Evolutionary conservation across 2,113 vertebrate genomes (phyloP), one percentile per base, ranked within the genome.

Genomic region (Choloepus hoffmanni): DNA sequence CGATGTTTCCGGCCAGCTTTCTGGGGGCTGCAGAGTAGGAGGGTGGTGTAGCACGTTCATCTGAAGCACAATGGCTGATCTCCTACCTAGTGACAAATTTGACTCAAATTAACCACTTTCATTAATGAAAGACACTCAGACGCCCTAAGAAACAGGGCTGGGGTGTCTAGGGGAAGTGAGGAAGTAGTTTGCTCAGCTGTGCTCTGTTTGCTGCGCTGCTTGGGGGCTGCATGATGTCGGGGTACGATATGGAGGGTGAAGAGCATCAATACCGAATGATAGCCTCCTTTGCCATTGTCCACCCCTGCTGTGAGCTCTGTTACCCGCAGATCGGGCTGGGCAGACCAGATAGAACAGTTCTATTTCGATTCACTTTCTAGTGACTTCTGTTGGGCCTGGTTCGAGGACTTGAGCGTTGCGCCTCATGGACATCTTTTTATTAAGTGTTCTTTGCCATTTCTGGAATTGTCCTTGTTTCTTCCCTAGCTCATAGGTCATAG

Each of bases 401-500:
- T 97, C 85, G 84, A 95, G 94, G 95, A 95, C 90, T 90, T 87
- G 67, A 28, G 95, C 94, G n/a, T 74, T 94, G 91, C 0, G 89
- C 97, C 70, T 97, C 96, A 92, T 97, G 96, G 96, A 79, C 97
- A 97, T 96, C 96, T 96, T 97, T 95, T 81, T 94, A 89, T 96
- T 88, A 63, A 82, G 86, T 96, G 91, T 97, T 96, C 78, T 96
- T 92, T 94, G 93, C 94, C 96, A 92, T 98, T 97, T 98, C 96
- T 97, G 94, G 91, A 97, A 96, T 89, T 97, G 96, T 98, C 96
- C 93, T 97, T 96, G 96, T 53, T 97, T 97, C 97, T 63, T 93
- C 95, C 97, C 97, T 98, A 97, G 97, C 97, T 97, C 97, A 98
- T 97, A 98, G 97, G 87, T 97, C 96, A 97, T 98, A 98, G 96